Evolutionary conservation across 2,113 vertebrate species (phyloP).

Genomic region (Rhabdomys dilectus): DNA sequence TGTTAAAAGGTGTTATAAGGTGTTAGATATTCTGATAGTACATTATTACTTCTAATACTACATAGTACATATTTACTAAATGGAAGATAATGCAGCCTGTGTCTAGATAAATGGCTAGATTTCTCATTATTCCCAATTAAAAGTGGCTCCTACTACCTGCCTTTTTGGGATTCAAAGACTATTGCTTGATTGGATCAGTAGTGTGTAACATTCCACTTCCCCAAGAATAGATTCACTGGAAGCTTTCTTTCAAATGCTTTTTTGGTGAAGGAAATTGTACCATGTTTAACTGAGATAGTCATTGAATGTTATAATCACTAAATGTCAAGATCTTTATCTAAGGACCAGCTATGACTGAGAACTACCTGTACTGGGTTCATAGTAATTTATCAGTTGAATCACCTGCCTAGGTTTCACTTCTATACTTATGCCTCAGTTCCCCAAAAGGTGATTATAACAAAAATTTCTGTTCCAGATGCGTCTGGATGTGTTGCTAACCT

Average conservation of each 20-base stretch:
- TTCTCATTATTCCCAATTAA: background rate
- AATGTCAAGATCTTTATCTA: background rate
- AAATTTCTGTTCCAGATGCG: background rate
- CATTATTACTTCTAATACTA: background rate
- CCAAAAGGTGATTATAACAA: background rate
- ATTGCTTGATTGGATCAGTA: background rate
- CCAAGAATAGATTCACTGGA: background rate
- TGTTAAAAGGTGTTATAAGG: background rate
- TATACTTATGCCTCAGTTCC: background rate
- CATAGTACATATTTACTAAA: background rate
- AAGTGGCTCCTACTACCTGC: background rate
- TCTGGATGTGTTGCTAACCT: background rate
- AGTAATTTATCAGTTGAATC: background rate
- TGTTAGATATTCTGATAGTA: background rate
- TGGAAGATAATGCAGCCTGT: background rate
- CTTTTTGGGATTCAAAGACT: background rate
- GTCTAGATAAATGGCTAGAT: background rate
- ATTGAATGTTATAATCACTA: background rate
- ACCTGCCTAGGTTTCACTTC: background rate
- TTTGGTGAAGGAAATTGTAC: background rate
- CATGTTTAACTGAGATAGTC: constrained; percentile 16
- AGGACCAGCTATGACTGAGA: constrained; percentile 14
- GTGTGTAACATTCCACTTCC: background rate
- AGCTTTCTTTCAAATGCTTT: constrained; percentile 35
- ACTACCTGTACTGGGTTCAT: background rate